Conservation (phyloP, 2,888 invertebrate genomes). For the Limnephilus rhombicus region DNA sequence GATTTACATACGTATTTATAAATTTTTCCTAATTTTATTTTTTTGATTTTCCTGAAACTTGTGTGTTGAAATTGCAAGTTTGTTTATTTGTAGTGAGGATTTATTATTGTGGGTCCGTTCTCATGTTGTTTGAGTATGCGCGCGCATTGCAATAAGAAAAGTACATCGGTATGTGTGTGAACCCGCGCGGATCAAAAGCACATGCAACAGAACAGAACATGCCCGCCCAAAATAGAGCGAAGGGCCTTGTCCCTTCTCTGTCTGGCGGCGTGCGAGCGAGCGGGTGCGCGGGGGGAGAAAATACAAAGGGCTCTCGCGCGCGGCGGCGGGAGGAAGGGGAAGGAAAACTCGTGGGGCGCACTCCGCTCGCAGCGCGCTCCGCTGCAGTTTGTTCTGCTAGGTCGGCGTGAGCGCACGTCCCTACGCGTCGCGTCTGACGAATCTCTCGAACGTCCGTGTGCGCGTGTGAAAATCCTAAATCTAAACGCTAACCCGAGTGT, state of each 20-base stretch:
- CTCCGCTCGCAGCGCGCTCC: slow-evolving; percentile 68
- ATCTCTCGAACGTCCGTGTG: slow-evolving; percentile 48
- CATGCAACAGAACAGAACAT: slow-evolving; percentile 47
- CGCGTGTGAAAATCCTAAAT: slow-evolving; percentile 50
- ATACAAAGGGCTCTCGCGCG: slow-evolving; percentile 53
- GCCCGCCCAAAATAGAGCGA: slow-evolving; percentile 58
- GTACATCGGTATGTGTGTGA: slow-evolving; percentile 49
- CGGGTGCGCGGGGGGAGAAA: slow-evolving; percentile 70
- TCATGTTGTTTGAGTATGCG: slow-evolving; percentile 14
- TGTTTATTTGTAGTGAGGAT: slow-evolving; percentile 1
- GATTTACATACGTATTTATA: too few relatives aligned
- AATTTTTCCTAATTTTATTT: too few relatives aligned
- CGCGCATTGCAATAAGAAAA: slow-evolving; percentile 20
- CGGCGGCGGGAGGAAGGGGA: slow-evolving; percentile 72
- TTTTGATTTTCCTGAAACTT: neutral
- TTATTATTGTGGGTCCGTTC: neutral
- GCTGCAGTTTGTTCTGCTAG: slow-evolving; percentile 69
- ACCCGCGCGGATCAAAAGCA: slow-evolving; percentile 63
- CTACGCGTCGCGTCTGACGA: slow-evolving; percentile 72
- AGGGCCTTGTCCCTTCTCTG: slow-evolving; percentile 49
- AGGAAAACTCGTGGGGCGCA: slow-evolving; percentile 69
- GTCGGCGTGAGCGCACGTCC: slow-evolving; percentile 74
- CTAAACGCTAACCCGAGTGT: slow-evolving; percentile 25
- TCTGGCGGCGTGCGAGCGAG: slow-evolving; percentile 61
- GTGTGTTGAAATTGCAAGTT: neutral